Evolutionary conservation across 2,888 invertebrate species (phyloP), one percentile per base, ranked within the genome.

Genomic region (Autographa pulchrina): DNA sequence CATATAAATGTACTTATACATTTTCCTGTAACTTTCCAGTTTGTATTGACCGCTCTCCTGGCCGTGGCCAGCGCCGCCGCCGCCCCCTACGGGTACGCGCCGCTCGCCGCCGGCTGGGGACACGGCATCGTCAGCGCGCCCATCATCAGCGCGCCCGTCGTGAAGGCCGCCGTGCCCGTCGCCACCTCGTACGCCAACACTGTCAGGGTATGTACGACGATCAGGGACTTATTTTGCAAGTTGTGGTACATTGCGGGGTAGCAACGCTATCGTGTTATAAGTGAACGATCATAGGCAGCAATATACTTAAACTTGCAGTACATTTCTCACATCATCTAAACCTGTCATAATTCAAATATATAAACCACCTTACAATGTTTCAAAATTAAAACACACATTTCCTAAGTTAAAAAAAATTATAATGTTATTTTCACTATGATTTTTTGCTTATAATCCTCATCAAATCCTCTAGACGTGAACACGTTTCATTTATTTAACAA

Each of bases 161-260:
- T 96, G 61, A 94, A 96, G 82, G 89, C 95, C 69, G 96, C 95
- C 48, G 92, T 96, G 2, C 97, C 97, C 58, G 96, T 96, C 32
- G 97, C 97, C 79, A 97, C 97, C 81, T 97, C 97, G 79, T 97
- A 97, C 89, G 96, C 97, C 83, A 97, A 97, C 94, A 96, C 96
- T 80, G 96, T 97, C 93, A 97, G 96, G 92, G 96, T 97, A 88
- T 87, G 92, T 69, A 14, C 0, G 62, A 18, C 20, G n/a, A n/a
- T n/a, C n/a, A 20, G 14, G 20, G 2, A 41, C 4, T 13, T 41
- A 41, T 13, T 6, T 11, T 38, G 3, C 25, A 38, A 41, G 41
- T 41, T 41, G 13, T 13, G 25, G 25, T 25, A 25, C 25, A 25
- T 25, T 25, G 25, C 25, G 25, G 25, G 25, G 25, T 25, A 25